Conservation (phyloP, 1,140 invertebrate species). For the Dufourea novaeangliae region DNA sequence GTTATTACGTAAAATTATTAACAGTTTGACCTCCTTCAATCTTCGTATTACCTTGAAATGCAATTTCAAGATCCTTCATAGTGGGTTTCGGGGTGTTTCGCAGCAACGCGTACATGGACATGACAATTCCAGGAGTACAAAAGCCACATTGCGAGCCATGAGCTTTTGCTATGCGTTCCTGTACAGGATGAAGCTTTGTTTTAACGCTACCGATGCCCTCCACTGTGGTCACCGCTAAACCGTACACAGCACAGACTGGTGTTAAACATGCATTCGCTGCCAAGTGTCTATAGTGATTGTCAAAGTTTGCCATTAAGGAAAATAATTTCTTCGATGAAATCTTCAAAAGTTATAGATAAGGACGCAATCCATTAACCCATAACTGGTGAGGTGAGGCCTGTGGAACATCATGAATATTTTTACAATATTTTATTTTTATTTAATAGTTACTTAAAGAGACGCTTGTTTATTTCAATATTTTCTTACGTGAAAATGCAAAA, state of each 20-base stretch:
- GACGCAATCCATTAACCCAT: neutral
- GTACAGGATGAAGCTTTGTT: slow-evolving; percentile 89
- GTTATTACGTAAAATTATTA: too few species aligned
- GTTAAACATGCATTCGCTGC: slow-evolving; percentile 94
- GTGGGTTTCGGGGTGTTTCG: slow-evolving; percentile 85
- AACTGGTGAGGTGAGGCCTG: too few species aligned
- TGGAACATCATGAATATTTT: too few species aligned
- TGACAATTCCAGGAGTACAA: slow-evolving; percentile 95
- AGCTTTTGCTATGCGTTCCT: slow-evolving; percentile 92
- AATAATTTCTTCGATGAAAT: neutral
- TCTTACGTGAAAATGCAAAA: too few species aligned
- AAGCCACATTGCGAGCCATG: slow-evolving; percentile 96
- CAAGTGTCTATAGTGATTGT: slow-evolving; percentile 86
- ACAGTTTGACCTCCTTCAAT: too few species aligned
- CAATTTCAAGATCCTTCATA: slow-evolving; percentile 89
- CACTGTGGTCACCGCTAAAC: slow-evolving; percentile 92
- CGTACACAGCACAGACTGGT: slow-evolving; percentile 92
- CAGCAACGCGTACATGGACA: slow-evolving; percentile 95
- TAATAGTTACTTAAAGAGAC: too few species aligned
- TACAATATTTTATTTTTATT: too few species aligned
- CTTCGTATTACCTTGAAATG: slow-evolving; percentile 86
- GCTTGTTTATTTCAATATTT: too few species aligned
- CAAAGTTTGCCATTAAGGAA: slow-evolving; percentile 40
- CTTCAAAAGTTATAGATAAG: neutral
- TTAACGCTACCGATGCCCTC: slow-evolving; percentile 92